These are phyloP conservation scores for Cotesia chilonis DNA, from an alignment of 1,140 invertebrate genomes.

Conservation along the genomic window DNA sequence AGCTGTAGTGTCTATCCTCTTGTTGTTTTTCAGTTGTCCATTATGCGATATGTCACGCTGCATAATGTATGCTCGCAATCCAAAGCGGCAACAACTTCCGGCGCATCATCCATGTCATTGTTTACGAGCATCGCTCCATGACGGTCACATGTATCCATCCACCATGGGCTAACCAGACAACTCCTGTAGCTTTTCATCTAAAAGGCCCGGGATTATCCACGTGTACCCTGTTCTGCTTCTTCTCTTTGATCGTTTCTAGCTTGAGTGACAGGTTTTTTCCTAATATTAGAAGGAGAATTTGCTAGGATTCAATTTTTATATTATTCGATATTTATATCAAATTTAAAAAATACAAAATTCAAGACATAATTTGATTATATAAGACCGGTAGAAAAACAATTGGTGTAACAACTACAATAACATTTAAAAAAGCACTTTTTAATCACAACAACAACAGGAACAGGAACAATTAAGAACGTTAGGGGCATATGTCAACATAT, in stretches of 20 bases:
- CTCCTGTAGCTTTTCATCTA: conserved; percentile 5
- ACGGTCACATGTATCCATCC: conserved; percentile 45
- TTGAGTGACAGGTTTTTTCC: no score
- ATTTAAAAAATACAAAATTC: no score
- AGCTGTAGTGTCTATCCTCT: neutral
- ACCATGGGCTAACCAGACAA: conserved; percentile 7
- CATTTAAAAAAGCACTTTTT: no score
- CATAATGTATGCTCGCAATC: conserved; percentile 52
- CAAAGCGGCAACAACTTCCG: conserved; percentile 52
- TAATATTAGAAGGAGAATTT: no score
- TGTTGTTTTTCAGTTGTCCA: conserved; percentile 24
- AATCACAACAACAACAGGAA: no score
- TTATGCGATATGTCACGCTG: conserved; percentile 29
- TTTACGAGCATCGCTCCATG: conserved; percentile 50
- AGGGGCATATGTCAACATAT: no score
- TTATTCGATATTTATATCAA: no score
- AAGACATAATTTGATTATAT: no score
- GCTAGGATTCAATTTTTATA: no score
- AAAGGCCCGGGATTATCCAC: neutral
- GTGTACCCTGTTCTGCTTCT: neutral
- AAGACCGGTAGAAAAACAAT: no score
- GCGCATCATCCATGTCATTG: conserved; percentile 50
- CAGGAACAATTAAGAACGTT: no score
- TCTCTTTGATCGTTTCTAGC: neutral
- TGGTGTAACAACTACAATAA: no score